Evolutionary conservation across 2,888 invertebrate genomes (phyloP).

Genomic region (Cheilosia vulpina): DNA sequence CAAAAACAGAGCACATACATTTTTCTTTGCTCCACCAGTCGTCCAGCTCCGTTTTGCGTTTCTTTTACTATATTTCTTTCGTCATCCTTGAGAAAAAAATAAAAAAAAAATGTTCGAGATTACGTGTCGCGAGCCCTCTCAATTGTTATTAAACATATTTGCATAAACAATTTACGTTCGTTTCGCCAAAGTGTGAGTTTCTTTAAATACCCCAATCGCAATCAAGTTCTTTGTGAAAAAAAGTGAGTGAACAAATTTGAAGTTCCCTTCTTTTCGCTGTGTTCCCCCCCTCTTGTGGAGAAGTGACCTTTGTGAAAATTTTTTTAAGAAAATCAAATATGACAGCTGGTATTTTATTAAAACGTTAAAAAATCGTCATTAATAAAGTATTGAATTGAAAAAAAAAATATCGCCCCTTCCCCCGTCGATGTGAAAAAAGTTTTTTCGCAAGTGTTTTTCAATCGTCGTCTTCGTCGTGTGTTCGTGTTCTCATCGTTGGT

Average conservation of each 20-base stretch:
- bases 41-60: constrained; percentile 57
- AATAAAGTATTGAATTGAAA: neutral
- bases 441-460: constrained; percentile 66
- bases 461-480: constrained; percentile 36
- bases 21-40: constrained; percentile 45
- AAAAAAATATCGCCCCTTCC: constrained; percentile 22
- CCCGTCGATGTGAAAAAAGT: constrained; percentile 30
- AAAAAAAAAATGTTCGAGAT: constrained; percentile 29
- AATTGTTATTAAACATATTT: constrained; percentile 60
- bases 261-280: neutral
- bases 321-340: constrained; percentile 29
- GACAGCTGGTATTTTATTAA: constrained; percentile 25
- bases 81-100: constrained; percentile 51
- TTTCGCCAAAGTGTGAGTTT: constrained; percentile 4
- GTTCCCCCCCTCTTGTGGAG: constrained; percentile 20
- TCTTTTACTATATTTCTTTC: constrained; percentile 48
- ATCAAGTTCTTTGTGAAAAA: constrained; percentile 58
- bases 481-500: constrained; percentile 52
- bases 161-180: constrained; percentile 49
- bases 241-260: constrained; percentile 15
- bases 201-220: neutral
- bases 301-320: neutral
- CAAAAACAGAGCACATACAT: constrained; percentile 60
- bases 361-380: constrained; percentile 10
- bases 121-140: constrained; percentile 63